Conservation (phyloP, 2,797 vertebrate genomes). For the Cetoscarus ocellatus region DNA sequence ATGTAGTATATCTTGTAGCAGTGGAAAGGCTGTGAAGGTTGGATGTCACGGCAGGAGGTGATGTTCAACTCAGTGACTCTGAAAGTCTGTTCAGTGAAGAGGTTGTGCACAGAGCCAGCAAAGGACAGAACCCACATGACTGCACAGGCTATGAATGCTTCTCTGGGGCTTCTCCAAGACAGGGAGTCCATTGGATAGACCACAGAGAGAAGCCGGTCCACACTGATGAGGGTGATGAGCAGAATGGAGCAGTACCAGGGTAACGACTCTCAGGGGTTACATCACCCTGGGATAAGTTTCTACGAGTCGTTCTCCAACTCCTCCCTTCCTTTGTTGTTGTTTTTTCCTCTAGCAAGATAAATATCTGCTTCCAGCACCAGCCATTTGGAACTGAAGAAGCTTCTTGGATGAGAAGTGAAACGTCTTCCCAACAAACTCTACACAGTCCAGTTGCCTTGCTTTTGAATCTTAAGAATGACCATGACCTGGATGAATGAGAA, state of each 20-base stretch:
- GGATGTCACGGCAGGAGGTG: conserved; percentile 91
- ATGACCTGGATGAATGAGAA: too few species aligned
- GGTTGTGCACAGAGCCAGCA: conserved; percentile 84
- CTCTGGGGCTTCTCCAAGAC: conserved; percentile 84
- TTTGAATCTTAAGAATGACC: too few species aligned
- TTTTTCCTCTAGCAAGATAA: too few species aligned
- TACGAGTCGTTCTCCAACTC: too few species aligned
- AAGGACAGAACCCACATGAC: conserved; percentile 87
- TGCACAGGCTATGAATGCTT: conserved; percentile 77
- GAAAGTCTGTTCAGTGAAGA: conserved; percentile 84
- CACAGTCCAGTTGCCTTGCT: too few species aligned
- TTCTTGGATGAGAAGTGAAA: too few species aligned
- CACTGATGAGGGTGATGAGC: conserved; percentile 90
- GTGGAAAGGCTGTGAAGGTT: conserved; percentile 36
- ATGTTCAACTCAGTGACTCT: conserved; percentile 78
- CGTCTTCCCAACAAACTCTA: too few species aligned
- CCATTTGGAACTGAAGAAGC: too few species aligned
- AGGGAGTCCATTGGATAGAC: conserved; percentile 90
- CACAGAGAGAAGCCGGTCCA: conserved; percentile 91
- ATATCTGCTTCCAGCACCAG: too few species aligned
- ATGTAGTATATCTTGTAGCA: conserved; percentile 85
- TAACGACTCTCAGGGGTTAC: too few species aligned
- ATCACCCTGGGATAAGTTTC: too few species aligned
- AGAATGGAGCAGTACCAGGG: conserved; percentile 91
- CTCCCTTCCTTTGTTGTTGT: too few species aligned